Evolutionary conservation across 2,888 invertebrate genomes (phyloP).

Genomic region (Deroplatys truncata): DNA sequence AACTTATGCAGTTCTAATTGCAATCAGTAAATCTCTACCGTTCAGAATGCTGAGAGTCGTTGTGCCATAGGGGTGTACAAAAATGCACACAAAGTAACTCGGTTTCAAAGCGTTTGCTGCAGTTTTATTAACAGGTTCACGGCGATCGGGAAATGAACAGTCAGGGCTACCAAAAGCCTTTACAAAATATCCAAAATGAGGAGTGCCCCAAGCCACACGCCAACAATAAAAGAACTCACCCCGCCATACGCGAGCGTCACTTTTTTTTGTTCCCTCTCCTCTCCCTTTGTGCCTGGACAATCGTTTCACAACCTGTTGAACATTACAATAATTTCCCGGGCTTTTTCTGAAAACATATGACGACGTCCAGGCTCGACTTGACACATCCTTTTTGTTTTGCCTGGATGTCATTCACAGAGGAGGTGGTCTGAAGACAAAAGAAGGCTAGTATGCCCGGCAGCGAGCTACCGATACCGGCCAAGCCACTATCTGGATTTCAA

Average conservation of each 20-base stretch:
- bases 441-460: background rate
- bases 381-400: background rate
- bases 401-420: background rate
- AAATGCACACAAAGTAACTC: background rate
- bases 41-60: too few species aligned
- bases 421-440: background rate
- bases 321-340: background rate
- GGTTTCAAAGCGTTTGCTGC: background rate
- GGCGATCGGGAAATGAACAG: background rate
- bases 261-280: background rate
- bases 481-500: background rate
- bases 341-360: background rate
- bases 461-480: background rate
- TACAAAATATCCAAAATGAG: background rate
- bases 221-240: background rate
- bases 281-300: background rate
- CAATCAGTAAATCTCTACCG: too few species aligned
- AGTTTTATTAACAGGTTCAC: background rate
- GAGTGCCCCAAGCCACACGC: background rate
- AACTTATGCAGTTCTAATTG: too few species aligned
- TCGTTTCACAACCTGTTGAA: background rate
- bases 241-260: background rate
- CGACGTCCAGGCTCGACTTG: background rate
- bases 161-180: background rate
- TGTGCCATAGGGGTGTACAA: background rate